These are phyloP conservation scores for Actinostola sp. DNA, from an alignment of 92 coral and sea anemone genomes.

Conservation along the genomic window DNA sequence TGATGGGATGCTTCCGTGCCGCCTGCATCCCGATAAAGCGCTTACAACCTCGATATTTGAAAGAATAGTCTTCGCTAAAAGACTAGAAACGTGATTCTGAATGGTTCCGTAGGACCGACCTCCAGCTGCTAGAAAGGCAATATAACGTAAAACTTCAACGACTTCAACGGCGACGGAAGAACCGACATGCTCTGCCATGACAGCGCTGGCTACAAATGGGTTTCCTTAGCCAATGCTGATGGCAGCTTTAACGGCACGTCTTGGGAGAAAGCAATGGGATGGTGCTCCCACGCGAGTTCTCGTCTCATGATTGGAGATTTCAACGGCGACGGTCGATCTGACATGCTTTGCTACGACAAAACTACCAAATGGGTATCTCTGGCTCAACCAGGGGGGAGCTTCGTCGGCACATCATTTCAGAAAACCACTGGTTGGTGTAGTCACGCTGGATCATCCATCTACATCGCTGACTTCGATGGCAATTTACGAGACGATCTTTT, in stretches of 20 bases:
- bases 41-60: too few species aligned
- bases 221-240: slow-evolving; percentile 6
- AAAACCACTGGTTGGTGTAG: slow-evolving; percentile 15
- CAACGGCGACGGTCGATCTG: slow-evolving; percentile 29
- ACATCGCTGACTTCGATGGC: slow-evolving; percentile 15
- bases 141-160: too few species aligned
- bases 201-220: slow-evolving; percentile 6
- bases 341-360: slow-evolving; percentile 23
- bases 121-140: too few species aligned
- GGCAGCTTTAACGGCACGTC: slow-evolving; percentile 20
- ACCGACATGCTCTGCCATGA: slow-evolving; percentile 33
- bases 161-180: slow-evolving; percentile 28
- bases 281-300: slow-evolving; percentile 12
- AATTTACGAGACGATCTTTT: slow-evolving; percentile 19
- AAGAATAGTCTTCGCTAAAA: too few species aligned
- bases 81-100: too few species aligned
- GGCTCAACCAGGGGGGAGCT: slow-evolving; percentile 12
- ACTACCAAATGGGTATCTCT: slow-evolving; percentile 18
- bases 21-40: too few species aligned
- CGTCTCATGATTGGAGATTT: slow-evolving; percentile 14
- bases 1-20: too few species aligned
- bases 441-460: slow-evolving; percentile 21
- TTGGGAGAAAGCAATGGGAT: neutral
- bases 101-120: too few species aligned
- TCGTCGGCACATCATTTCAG: slow-evolving; percentile 18